A percentile compares a stretch with the other conserved stretches of the same genome.
Conservation (phyloP, 2,113 vertebrate genomes). For the Strigops habroptila region DNA sequence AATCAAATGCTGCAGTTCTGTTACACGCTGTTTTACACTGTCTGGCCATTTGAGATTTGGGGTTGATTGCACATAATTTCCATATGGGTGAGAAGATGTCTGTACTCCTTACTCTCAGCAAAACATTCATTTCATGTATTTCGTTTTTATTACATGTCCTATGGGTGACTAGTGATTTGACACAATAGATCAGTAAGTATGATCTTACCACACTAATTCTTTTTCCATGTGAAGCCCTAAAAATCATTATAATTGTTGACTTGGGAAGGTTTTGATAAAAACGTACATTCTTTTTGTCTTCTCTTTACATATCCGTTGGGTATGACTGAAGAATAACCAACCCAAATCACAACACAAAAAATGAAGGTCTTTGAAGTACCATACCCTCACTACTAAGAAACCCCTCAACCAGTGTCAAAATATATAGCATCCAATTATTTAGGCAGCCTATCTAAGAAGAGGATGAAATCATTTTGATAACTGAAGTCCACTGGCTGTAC, state of each 20-base stretch:
- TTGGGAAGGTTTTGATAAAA: background rate
- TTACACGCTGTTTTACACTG: background rate
- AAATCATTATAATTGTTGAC: background rate
- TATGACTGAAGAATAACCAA: background rate
- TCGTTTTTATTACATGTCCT: background rate
- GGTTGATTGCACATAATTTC: background rate
- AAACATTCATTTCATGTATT: background rate
- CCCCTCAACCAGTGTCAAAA: background rate
- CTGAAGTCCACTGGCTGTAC: background rate
- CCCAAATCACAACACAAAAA: background rate
- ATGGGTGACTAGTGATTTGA: background rate
- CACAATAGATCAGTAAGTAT: background rate
- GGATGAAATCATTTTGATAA: background rate
- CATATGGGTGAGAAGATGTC: background rate
- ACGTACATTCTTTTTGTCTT: background rate
- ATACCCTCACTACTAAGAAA: background rate
- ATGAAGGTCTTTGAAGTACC: fast-evolving
- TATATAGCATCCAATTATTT: background rate
- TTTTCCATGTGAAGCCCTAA: background rate
- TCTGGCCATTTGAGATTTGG: background rate
- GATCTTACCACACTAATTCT: background rate
- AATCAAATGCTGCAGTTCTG: background rate
- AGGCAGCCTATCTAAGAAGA: background rate
- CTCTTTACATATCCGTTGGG: background rate
- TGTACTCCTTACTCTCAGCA: background rate